These are phyloP conservation scores for Mormyrus iriodes DNA, from an alignment of 2,113 vertebrate species.

Conservation along the genomic window DNA sequence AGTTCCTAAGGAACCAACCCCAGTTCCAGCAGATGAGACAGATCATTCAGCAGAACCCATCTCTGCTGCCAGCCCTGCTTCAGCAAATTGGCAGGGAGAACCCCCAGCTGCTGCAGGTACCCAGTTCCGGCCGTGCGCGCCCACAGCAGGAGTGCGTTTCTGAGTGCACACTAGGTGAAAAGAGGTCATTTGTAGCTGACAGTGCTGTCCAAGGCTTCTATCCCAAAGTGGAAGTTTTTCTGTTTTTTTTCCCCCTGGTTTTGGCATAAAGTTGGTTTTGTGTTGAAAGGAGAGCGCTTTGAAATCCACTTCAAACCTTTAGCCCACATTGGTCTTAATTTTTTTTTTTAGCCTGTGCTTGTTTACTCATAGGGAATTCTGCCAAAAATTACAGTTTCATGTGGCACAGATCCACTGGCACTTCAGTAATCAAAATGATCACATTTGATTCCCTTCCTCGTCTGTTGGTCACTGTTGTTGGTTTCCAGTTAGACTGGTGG, in stretches of 20 bases:
- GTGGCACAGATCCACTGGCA: neutral
- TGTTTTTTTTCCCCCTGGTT: neutral
- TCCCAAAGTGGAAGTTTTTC: neutral
- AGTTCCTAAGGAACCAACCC: conserved; percentile 88
- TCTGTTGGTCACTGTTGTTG: neutral
- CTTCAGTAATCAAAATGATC: neutral
- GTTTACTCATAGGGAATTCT: neutral
- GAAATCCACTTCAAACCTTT: neutral
- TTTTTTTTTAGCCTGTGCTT: neutral
- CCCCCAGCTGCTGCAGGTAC: conserved; percentile 86
- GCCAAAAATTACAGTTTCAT: neutral
- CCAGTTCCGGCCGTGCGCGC: neutral
- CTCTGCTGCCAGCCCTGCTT: conserved; percentile 82
- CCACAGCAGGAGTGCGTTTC: neutral
- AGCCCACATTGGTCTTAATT: neutral
- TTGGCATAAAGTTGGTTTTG: neutral
- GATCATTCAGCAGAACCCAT: conserved; percentile 94
- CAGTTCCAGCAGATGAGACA: conserved; percentile 96
- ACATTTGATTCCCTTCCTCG: neutral
- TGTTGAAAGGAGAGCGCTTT: neutral
- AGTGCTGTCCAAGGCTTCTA: neutral
- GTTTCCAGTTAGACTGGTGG: neutral
- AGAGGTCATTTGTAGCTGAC: neutral
- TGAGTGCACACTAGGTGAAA: neutral
- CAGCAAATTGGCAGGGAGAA: conserved; percentile 95